A percentile compares a stretch with the other conserved stretches of the same genome.
These are phyloP conservation scores for Camelus bactrianus DNA, from an alignment of 2,113 vertebrate genomes.

Conservation along the genomic window DNA sequence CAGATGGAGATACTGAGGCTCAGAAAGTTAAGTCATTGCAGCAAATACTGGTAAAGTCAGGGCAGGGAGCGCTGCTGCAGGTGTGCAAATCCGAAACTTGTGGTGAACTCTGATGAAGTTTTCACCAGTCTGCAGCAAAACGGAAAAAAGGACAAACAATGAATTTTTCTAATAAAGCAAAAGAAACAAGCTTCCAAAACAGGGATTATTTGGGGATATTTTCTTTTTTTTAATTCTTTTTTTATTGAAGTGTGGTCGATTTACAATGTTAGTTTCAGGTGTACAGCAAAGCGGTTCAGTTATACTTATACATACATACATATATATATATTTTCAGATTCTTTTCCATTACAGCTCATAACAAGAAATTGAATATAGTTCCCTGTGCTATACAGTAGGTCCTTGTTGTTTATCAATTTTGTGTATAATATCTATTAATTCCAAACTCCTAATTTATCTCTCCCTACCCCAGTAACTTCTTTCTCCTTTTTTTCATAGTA, in stretches of 20 bases:
- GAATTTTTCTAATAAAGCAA: not conserved
- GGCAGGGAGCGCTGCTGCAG: not conserved
- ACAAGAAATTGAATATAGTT: no score
- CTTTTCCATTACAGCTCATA: no score
- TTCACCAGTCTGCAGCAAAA: not conserved
- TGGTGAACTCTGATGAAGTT: not conserved
- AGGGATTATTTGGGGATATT: not conserved
- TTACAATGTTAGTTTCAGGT: no score
- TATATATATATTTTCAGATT: no score
- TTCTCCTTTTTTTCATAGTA: not conserved
- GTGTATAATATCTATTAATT: no score
- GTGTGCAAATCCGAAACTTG: not conserved
- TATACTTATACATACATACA: no score
- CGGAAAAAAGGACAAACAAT: not conserved
- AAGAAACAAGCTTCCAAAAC: constrained; percentile 4
- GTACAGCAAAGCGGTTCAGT: no score
- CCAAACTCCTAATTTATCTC: no score
- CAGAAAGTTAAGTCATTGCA: not conserved
- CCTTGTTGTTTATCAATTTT: no score
- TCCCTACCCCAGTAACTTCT: not conserved
- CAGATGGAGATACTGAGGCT: not conserved
- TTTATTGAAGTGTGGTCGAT: no score
- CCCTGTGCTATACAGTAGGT: no score
- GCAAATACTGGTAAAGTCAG: not conserved
- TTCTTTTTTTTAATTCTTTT: not conserved